Percentiles rank a stretch among this genome's conserved stretches.
Conservation (phyloP, 2,888 invertebrate genomes). For the Lumbricus terrestris region DNA sequence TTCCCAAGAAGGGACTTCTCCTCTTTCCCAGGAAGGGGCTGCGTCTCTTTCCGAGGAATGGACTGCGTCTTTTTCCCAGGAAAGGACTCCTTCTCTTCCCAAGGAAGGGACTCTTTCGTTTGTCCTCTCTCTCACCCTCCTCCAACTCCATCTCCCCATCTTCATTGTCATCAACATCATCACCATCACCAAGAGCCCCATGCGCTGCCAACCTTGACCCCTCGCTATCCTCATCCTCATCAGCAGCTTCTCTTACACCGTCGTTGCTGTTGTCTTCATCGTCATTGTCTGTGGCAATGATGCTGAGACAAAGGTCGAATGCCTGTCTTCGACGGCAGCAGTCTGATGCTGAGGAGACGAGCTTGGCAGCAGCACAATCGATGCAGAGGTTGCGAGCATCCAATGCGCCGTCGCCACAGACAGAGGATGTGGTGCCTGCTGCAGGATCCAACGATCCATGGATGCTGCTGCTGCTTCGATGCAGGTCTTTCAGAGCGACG, state of each 20-base stretch:
- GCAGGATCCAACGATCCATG: background rate
- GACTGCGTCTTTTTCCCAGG: constrained; percentile 12
- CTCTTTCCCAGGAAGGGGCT: constrained; percentile 18
- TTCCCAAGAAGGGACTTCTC: constrained; percentile 9
- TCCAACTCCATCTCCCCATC: background rate
- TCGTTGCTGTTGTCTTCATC: background rate
- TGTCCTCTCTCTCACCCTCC: background rate
- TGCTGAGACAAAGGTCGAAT: background rate
- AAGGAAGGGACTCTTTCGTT: background rate
- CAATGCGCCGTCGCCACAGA: background rate
- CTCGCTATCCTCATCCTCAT: background rate
- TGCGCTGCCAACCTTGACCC: background rate
- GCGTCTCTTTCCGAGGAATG: constrained; percentile 12
- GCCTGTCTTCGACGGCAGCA: background rate
- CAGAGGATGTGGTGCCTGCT: background rate
- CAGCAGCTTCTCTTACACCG: background rate
- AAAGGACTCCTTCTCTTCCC: constrained; percentile 17
- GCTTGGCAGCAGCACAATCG: background rate
- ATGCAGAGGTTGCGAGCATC: background rate
- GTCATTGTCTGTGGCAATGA: background rate
- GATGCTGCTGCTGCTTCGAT: background rate
- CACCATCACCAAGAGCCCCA: background rate
- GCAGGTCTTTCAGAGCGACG: background rate
- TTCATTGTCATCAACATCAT: background rate
- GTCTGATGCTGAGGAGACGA: background rate